Conservation (phyloP, 2,113 vertebrate species). For the Sclerurus mexicanus region DNA sequence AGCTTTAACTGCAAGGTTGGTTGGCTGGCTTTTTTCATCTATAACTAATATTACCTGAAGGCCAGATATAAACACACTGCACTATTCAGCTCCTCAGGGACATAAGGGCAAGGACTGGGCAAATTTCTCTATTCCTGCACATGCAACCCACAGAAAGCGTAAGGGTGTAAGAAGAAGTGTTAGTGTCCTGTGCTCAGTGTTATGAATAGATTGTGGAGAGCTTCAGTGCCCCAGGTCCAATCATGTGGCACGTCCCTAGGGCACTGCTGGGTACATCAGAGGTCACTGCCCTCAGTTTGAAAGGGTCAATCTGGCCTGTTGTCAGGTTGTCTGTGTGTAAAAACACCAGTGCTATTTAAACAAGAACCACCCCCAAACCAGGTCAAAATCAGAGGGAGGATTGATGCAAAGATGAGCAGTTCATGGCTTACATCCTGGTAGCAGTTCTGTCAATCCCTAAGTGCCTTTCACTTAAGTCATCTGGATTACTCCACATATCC, state of each 20-base stretch:
- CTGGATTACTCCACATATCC: background rate
- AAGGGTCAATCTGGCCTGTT: background rate
- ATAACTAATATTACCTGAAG: background rate
- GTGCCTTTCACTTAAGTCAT: background rate
- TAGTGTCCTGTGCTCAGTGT: background rate
- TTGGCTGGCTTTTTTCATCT: background rate
- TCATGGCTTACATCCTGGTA: background rate
- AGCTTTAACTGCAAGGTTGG: background rate
- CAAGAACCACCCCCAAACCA: background rate
- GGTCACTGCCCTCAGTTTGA: background rate
- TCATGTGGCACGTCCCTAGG: fast-evolving
- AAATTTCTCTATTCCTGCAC: background rate
- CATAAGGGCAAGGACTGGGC: background rate
- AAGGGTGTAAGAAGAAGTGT: too few relatives aligned
- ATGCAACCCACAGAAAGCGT: background rate
- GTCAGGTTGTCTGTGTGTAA: background rate
- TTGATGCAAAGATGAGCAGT: background rate
- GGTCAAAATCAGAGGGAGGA: background rate
- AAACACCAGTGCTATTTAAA: background rate
- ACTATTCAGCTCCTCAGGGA: too few relatives aligned
- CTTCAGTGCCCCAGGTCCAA: background rate
- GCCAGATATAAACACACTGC: background rate
- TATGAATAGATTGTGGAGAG: background rate
- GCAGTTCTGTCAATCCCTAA: background rate
- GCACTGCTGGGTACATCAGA: background rate